Percentiles rank a stretch among this genome's conserved stretches.
These are phyloP conservation scores for Cordilura impudica DNA, from an alignment of 2,888 invertebrate genomes.

Conservation along the genomic window DNA sequence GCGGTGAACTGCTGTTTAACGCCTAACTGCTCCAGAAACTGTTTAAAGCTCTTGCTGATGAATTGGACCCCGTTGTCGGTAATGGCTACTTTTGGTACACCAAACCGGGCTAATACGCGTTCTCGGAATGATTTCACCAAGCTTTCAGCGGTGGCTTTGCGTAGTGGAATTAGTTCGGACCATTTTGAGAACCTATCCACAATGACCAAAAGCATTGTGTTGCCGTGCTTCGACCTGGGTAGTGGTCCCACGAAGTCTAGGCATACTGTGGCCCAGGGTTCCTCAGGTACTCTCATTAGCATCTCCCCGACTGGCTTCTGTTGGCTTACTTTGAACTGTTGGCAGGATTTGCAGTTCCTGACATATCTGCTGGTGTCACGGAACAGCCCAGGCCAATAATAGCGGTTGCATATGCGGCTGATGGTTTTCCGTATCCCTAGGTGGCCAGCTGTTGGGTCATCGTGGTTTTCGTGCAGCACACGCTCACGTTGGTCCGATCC, in stretches of 20 bases:
- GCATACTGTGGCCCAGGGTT: background rate
- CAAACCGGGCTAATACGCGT: background rate
- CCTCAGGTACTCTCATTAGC: too few species aligned
- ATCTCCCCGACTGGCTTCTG: too few species aligned
- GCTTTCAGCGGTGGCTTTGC: background rate
- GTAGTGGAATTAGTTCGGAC: background rate
- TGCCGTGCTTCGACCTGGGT: background rate
- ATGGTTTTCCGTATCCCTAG: conserved; percentile 52
- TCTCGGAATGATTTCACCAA: background rate
- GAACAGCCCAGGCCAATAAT: too few species aligned
- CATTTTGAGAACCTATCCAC: background rate
- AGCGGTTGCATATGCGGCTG: too few species aligned
- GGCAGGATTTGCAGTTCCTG: too few species aligned
- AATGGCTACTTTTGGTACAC: background rate
- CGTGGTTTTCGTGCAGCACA: background rate
- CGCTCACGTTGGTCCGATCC: background rate
- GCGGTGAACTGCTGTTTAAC: background rate
- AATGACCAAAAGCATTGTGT: background rate
- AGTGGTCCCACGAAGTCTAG: background rate
- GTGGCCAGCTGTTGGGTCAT: conserved; percentile 25
- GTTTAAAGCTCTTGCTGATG: background rate
- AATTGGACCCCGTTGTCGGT: background rate
- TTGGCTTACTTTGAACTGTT: too few species aligned
- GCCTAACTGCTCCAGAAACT: background rate
- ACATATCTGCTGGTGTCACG: too few species aligned